phyloP scores from a whole-genome alignment of 2,113 vertebrate genomes.

The Bos indicus region DNA sequence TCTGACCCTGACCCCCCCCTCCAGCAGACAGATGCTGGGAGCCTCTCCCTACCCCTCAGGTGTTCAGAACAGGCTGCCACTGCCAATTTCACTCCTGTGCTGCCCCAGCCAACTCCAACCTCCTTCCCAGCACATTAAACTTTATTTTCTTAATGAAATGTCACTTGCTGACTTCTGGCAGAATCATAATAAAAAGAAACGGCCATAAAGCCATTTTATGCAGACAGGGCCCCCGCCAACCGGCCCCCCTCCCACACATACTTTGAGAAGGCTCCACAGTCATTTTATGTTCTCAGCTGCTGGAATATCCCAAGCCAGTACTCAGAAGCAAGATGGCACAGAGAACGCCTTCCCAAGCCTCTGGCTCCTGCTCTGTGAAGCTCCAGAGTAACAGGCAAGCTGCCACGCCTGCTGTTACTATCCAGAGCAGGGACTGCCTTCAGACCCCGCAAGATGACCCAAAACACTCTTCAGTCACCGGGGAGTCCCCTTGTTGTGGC shows the following conservation, averaged over 20 bases:
- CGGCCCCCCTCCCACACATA: not conserved
- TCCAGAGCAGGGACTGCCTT: not conserved
- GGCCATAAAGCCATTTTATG: constrained; percentile 80
- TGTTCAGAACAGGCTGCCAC: constrained; percentile 44
- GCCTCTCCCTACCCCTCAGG: constrained; percentile 35
- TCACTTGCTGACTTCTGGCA: constrained; percentile 79
- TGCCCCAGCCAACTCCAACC: constrained; percentile 65
- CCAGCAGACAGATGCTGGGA: constrained; percentile 21
- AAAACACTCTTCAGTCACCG: not conserved
- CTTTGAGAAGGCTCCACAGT: constrained; percentile 63
- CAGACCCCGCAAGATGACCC: not conserved
- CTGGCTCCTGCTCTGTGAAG: constrained; percentile 36
- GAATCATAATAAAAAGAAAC: constrained; percentile 78
- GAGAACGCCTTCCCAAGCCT: constrained; percentile 55
- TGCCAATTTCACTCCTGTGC: constrained; percentile 54
- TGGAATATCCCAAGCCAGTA: constrained; percentile 76
- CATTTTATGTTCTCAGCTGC: constrained; percentile 80
- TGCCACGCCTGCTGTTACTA: constrained; percentile 40
- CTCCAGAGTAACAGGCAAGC: constrained; percentile 45
- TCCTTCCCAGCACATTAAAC: constrained; percentile 78
- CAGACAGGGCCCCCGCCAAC: constrained; percentile 68
- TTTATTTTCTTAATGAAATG: constrained; percentile 83
- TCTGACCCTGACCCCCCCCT: not conserved
- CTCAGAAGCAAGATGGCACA: constrained; percentile 67
- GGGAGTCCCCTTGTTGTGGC: not conserved